Percentiles rank a stretch among this genome's conserved stretches.
Conservation (phyloP, 2,888 invertebrate genomes). For the Blera fallax region DNA sequence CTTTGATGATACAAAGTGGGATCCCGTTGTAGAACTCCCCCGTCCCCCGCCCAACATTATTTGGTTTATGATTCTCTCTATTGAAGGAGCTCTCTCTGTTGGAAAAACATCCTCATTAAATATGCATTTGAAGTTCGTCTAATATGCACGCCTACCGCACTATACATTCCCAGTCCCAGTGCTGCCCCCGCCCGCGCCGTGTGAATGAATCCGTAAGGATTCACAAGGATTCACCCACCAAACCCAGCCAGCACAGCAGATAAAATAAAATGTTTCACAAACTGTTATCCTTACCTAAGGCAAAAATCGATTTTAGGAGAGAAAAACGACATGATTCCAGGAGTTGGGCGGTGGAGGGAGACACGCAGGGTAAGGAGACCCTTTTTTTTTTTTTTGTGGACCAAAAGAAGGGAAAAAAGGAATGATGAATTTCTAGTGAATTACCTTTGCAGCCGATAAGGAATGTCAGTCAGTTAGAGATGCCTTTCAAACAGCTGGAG, state of each 20-base stretch:
- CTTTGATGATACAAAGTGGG: conserved; percentile 61
- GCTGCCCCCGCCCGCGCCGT: background rate
- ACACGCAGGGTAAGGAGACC: background rate
- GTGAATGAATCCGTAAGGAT: conserved; percentile 44
- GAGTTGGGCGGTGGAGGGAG: too few relatives aligned
- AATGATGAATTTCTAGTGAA: conserved; percentile 26
- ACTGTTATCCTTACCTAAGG: conserved; percentile 52
- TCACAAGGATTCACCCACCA: conserved; percentile 2
- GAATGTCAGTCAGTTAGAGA: conserved; percentile 56
- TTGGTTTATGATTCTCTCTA: conserved; percentile 50
- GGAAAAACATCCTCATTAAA: conserved; percentile 68
- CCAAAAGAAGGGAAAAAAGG: background rate
- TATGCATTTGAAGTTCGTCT: conserved; percentile 69
- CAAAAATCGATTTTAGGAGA: conserved; percentile 60
- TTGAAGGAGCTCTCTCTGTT: conserved; percentile 28
- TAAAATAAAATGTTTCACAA: conserved; percentile 38
- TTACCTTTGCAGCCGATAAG: conserved; percentile 56
- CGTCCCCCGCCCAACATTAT: background rate
- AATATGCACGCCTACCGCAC: conserved; percentile 67
- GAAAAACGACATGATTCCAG: background rate
- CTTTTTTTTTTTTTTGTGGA: background rate
- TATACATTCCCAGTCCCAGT: conserved; percentile 8
- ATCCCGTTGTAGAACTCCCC: background rate
- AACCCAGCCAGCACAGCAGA: background rate
- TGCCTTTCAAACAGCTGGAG: conserved; percentile 58